These are phyloP conservation scores for Caenorhabditis latens DNA, from an alignment of 1,140 invertebrate species.

Conservation along the genomic window DNA sequence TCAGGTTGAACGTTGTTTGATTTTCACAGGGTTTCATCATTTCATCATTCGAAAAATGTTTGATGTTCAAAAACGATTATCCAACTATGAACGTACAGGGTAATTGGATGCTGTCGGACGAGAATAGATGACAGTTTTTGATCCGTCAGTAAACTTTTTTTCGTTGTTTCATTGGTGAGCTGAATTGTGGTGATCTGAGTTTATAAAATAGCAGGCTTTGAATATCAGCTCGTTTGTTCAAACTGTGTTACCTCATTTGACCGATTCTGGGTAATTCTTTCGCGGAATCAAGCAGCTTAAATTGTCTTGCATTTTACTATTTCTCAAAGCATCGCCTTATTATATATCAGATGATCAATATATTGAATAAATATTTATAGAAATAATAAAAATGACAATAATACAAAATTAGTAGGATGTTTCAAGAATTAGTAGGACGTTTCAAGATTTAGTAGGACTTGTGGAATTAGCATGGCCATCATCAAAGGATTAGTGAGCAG, in stretches of 20 bases:
- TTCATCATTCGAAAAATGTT: background rate
- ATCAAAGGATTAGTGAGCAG: background rate
- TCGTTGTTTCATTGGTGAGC: no score
- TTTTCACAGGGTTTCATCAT: background rate
- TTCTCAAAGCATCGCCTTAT: no score
- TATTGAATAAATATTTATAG: background rate
- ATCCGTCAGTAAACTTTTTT: no score
- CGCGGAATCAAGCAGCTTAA: background rate
- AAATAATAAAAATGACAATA: background rate
- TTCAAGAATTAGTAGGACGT: background rate
- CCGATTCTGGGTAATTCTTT: background rate
- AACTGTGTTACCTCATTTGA: no score
- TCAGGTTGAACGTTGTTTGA: constrained; percentile 23
- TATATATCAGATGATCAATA: no score
- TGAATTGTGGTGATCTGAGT: no score
- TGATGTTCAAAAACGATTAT: background rate
- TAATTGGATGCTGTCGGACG: background rate
- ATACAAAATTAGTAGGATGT: background rate
- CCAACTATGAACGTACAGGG: background rate
- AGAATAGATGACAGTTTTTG: background rate
- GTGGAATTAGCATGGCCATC: background rate
- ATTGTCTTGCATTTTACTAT: background rate
- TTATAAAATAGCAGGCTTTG: no score
- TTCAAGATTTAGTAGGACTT: background rate
- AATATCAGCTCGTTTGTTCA: no score